phyloP scores from a whole-genome alignment of 1,140 invertebrate species.

The Sycophila sp. region DNA sequence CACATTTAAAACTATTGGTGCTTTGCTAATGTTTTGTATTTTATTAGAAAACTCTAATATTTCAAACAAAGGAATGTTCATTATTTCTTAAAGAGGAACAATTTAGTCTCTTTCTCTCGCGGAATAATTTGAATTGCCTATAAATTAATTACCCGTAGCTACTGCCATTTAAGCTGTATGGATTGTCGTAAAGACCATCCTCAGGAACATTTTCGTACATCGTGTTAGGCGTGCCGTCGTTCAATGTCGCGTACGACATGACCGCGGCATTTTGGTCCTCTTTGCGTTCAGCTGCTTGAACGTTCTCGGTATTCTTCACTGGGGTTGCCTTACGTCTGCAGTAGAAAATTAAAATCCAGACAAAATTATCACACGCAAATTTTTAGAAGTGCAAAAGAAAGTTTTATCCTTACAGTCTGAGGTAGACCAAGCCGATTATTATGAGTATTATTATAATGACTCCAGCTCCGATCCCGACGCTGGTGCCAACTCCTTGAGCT shows the following conservation, averaged over 20 bases:
- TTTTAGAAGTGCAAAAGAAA: not conserved
- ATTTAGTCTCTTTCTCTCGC: no score
- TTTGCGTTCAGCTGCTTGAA: slow-evolving; percentile 84
- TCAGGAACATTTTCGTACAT: slow-evolving; percentile 81
- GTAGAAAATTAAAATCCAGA: not conserved
- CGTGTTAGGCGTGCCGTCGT: slow-evolving; percentile 72
- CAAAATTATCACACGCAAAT: not conserved
- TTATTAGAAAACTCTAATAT: no score
- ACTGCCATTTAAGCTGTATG: slow-evolving; percentile 69
- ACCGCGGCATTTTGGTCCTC: slow-evolving; percentile 86
- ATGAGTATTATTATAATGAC: slow-evolving; percentile 81
- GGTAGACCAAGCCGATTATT: slow-evolving; percentile 79
- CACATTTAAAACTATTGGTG: no score
- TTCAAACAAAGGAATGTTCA: no score
- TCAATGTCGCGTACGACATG: slow-evolving; percentile 85
- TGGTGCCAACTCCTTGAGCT: slow-evolving; percentile 77
- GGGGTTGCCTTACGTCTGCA: slow-evolving; percentile 80
- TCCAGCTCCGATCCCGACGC: slow-evolving; percentile 82
- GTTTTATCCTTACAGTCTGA: slow-evolving; percentile 75
- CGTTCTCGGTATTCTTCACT: slow-evolving; percentile 88
- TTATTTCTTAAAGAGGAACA: no score
- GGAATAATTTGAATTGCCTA: no score
- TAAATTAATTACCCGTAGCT: slow-evolving; percentile 68
- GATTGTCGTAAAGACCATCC: slow-evolving; percentile 78
- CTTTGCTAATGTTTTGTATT: no score